Percentiles rank a stretch among this genome's conserved stretches.
phyloP scores from a whole-genome alignment of 37 sponge, comb jelly and placozoan species.

The Geodia barretti region DNA sequence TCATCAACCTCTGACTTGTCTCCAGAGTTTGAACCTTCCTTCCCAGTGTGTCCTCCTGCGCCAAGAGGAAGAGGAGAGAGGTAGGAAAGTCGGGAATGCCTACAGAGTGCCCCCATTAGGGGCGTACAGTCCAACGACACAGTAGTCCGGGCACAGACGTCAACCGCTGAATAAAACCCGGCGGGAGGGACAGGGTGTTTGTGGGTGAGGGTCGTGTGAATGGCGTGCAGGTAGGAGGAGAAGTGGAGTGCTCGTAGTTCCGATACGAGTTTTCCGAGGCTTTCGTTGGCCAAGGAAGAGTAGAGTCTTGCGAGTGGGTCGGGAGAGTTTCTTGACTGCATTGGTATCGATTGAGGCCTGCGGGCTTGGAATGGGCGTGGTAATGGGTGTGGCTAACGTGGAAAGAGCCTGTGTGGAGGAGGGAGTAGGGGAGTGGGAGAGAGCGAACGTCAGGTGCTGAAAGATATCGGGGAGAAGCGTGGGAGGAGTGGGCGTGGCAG shows the following conservation, averaged over 20 bases:
- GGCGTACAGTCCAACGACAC: slow-evolving; percentile 51
- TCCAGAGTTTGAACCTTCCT: too few species aligned
- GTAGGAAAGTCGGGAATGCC: slow-evolving; percentile 2
- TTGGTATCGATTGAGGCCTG: neutral
- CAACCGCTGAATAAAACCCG: slow-evolving; percentile 22
- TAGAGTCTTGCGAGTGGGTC: neutral
- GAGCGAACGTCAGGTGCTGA: neutral
- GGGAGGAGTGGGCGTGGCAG: slow-evolving; percentile 3
- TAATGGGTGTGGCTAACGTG: neutral
- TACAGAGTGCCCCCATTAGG: slow-evolving; percentile 44
- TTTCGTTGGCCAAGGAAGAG: neutral
- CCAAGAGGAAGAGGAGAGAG: too few species aligned
- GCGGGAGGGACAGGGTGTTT: neutral
- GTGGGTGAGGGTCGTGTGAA: slow-evolving; percentile 30
- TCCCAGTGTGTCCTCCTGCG: too few species aligned
- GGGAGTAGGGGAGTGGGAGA: neutral
- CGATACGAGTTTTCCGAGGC: neutral
- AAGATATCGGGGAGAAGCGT: neutral
- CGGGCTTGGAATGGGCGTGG: neutral
- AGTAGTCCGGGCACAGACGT: slow-evolving; percentile 12
- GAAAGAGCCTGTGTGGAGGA: too few species aligned
- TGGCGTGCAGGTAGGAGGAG: slow-evolving; percentile 23
- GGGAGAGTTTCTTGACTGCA: too few species aligned
- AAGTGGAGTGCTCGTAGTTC: slow-evolving; percentile 11
- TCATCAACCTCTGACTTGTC: neutral